Evolutionary conservation across 2,888 invertebrate species (phyloP), one percentile per base, ranked within the genome.

Genomic region (Drosophila trichaetosa): DNA sequence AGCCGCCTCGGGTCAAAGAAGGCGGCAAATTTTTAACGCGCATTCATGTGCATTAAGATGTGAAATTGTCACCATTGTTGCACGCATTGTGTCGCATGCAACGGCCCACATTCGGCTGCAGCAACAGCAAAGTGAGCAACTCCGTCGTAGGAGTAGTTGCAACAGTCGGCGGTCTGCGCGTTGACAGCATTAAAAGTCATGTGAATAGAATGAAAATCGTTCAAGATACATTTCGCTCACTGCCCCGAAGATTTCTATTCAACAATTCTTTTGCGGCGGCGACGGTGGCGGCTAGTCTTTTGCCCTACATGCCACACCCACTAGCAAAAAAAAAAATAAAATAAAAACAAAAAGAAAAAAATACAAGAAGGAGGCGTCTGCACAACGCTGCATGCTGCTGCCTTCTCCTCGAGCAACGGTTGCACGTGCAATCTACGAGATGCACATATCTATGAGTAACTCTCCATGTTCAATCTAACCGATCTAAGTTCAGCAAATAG

Each of bases 21-120:
- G 80, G 68, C 84, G 84, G 83, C 80, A 69, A 57, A 70, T 76
- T 81, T 79, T 70, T 73, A 78, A 79, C 80, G 80, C 76, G 71
- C 87, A 89, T 89, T 87, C 80, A 85, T 84, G 90, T 90, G 84
- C 82, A 91, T 87, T 87, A 87, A 90, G 89, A 91, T 91, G 90
- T 91, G 89, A 91, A 91, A 91, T 91, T 90, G 90, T 87, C 90
- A 82, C 76, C 80, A 83, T 90, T 90, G 89, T 89, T n/a, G 27
- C 5, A 8, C 16, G 66, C 76, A 79, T 85, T 82, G 85, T 86
- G 69, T 53, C 29, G n/a, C 58, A 24, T 58, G 76, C 67, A 71
- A 71, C 67, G 76, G 77, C 77, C 80, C 76, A 73, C 85, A 79
- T 70, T 62, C 60, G 53, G 67, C 62, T 59, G 73, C 63, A 75